Percentiles rank a stretch among this genome's conserved stretches.
These are phyloP conservation scores for Cynocephalus volans DNA, from an alignment of 2,113 vertebrate species.

Conservation along the genomic window DNA sequence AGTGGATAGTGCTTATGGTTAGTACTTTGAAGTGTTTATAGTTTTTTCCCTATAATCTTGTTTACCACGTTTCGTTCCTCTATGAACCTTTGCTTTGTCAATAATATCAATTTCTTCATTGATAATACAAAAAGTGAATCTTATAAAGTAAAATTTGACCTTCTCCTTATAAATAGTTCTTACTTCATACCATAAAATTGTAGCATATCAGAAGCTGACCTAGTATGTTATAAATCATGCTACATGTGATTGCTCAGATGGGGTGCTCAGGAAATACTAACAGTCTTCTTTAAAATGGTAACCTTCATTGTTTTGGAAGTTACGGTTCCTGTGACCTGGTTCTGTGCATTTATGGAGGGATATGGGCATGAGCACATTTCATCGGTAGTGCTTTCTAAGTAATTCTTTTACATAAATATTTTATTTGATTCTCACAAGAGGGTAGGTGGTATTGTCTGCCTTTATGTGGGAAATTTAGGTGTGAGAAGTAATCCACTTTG, in stretches of 20 bases:
- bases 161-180: not conserved
- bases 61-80: not conserved
- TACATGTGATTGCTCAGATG: not conserved
- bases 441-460: not conserved
- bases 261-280: not conserved
- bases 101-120: slow-evolving; percentile 8
- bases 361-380: not conserved
- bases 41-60: not conserved
- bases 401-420: not conserved
- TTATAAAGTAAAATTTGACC: slow-evolving; percentile 13
- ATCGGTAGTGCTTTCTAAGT: not conserved
- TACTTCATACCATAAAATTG: slow-evolving; percentile 12
- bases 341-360: not conserved
- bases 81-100: slow-evolving; percentile 23
- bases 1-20: not conserved
- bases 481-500: not conserved
- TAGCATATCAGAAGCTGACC: not conserved
- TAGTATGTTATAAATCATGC: not conserved
- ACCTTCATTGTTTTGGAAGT: not conserved
- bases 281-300: not conserved
- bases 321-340: slow-evolving; percentile 5
- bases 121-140: not conserved
- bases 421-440: not conserved
- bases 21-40: not conserved
- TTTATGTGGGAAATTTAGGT: not conserved